A percentile compares a stretch with the other conserved stretches of the same genome.
phyloP scores from a whole-genome alignment of 2,113 vertebrate species.

The Otis tarda region DNA sequence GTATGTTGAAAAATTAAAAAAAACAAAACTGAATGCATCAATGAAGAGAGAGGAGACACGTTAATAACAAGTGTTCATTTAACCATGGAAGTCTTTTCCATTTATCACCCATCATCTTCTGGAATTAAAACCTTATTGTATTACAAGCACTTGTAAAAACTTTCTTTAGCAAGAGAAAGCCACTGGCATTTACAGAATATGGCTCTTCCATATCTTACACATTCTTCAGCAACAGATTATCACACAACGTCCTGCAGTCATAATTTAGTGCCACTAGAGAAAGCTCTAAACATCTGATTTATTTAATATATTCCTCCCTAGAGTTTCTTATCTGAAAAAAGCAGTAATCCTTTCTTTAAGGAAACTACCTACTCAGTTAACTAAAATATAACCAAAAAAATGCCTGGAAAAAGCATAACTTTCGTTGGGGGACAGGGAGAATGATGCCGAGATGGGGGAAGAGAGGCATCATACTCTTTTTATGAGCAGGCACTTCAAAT shows the following conservation, averaged over 20 bases:
- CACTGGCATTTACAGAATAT: conserved; percentile 15
- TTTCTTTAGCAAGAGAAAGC: not conserved
- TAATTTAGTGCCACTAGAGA: conserved; percentile 42
- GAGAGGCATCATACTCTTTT: not conserved
- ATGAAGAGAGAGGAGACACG: conserved; percentile 59
- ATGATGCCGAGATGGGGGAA: not conserved
- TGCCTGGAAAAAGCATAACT: not conserved
- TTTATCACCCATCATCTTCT: conserved; percentile 51
- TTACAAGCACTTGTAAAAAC: conserved; percentile 5
- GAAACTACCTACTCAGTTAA: conserved; percentile 22
- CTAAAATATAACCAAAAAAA: conserved; percentile 3
- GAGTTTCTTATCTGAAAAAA: conserved; percentile 30
- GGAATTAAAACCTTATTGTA: conserved; percentile 47
- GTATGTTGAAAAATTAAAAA: conserved; percentile 15
- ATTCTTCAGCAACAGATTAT: conserved; percentile 22
- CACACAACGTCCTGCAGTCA: conserved; percentile 4
- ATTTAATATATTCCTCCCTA: conserved; percentile 18
- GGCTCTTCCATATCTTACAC: not conserved
- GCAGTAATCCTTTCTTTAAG: conserved; percentile 22
- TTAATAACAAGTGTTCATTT: conserved; percentile 52
- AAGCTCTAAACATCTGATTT: conserved; percentile 9
- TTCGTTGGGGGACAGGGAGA: not conserved
- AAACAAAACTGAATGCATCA: conserved; percentile 66
- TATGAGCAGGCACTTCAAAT: not conserved
- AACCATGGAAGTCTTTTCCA: conserved; percentile 23